Conservation (phyloP, 1,140 invertebrate genomes). For the Neodiprion pinetum region DNA sequence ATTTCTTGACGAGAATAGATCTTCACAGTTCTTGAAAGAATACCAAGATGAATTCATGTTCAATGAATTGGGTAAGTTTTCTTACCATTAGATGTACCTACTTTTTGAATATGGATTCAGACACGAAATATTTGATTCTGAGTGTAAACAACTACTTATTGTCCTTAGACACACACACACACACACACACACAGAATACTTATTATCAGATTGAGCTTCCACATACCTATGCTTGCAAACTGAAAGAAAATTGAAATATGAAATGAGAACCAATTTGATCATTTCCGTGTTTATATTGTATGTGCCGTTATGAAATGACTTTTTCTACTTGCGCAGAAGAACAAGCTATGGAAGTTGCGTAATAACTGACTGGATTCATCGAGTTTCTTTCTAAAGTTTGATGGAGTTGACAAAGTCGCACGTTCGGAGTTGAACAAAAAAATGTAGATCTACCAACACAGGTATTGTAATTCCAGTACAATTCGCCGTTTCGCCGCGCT, state of each 20-base stretch:
- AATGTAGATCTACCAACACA: background rate
- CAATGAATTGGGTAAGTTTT: conserved; percentile 66
- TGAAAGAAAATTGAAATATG: background rate
- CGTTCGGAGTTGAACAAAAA: background rate
- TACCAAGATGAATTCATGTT: conserved; percentile 98
- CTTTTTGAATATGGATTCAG: too few species aligned
- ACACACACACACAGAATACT: too few species aligned
- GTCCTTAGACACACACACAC: too few species aligned
- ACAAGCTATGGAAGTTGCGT: conserved; percentile 45
- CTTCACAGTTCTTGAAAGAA: conserved; percentile 92
- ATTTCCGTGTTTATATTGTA: conserved; percentile 2
- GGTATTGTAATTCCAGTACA: background rate
- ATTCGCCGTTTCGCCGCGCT: background rate
- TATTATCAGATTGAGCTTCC: too few species aligned
- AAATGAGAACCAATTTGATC: background rate
- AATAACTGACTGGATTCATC: conserved; percentile 17
- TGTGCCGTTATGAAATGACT: background rate
- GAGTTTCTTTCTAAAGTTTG: background rate
- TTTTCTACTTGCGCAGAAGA: conserved; percentile 35
- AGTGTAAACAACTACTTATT: too few species aligned
- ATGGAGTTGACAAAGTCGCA: background rate
- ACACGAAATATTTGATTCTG: too few species aligned
- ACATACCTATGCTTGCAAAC: too few species aligned
- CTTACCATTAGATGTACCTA: conserved; percentile 6
- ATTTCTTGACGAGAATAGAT: conserved; percentile 93